Evolutionary conservation across 23 tunicate species (phyloP).

Genomic region (Trididemnum clinides): DNA sequence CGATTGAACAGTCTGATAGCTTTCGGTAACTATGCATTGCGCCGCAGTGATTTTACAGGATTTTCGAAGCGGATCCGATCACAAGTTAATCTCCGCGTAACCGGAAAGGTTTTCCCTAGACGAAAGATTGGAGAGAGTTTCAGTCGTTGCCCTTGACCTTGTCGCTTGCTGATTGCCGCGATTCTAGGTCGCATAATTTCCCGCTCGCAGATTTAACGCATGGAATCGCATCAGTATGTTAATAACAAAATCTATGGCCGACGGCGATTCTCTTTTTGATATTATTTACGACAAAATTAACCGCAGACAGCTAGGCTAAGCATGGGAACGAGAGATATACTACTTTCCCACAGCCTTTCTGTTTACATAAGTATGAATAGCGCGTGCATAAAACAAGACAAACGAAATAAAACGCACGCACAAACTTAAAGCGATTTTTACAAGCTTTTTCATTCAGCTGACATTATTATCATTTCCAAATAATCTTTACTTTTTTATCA

Average conservation of each 20-base stretch:
- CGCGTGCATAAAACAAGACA: slow-evolving; percentile 40
- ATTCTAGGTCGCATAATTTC: slow-evolving; percentile 1
- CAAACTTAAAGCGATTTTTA: not conserved
- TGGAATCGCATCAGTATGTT: not conserved
- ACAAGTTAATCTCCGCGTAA: too few relatives aligned
- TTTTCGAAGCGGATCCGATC: too few relatives aligned
- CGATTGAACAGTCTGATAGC: too few relatives aligned
- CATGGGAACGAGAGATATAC: slow-evolving; percentile 59
- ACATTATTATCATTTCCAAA: too few relatives aligned
- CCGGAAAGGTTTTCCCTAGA: too few relatives aligned
- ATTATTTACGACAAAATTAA: slow-evolving; percentile 46
- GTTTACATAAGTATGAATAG: slow-evolving; percentile 53
- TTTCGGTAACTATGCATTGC: too few relatives aligned
- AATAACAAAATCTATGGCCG: slow-evolving; percentile 24
- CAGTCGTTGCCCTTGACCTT: too few relatives aligned
- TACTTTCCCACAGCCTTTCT: slow-evolving; percentile 83
- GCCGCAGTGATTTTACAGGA: too few relatives aligned
- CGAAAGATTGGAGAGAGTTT: too few relatives aligned
- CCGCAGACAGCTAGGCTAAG: slow-evolving; percentile 51
- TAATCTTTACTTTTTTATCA: too few relatives aligned
- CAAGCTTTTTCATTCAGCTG: too few relatives aligned
- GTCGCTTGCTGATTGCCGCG: too few relatives aligned
- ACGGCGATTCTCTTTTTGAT: slow-evolving; percentile 1
- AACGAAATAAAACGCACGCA: slow-evolving; percentile 24
- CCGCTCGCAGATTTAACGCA: slow-evolving; percentile 11